Evolutionary conservation across 1,140 invertebrate genomes (phyloP), one percentile per base, ranked within the genome.

Genomic region (Zaprionus camerounensis): DNA sequence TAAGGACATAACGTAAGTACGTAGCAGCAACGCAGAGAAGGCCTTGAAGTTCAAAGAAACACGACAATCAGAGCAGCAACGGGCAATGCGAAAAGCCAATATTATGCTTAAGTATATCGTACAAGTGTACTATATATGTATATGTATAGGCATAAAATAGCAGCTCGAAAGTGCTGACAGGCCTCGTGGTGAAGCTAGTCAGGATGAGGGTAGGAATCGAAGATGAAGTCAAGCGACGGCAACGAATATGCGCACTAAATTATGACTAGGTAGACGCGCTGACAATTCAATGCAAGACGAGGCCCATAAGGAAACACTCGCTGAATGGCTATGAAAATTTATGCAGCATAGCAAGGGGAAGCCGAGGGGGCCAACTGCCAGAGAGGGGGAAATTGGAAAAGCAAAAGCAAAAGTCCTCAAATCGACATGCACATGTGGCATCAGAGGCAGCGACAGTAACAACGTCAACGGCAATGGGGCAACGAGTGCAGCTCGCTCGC

Each of bases 211-310:
- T 72, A 75, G 55, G 31, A 79, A 68, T 55, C 34, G 61, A 59
- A 72, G 31, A 55, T 69, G 75, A 69, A 56, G 56, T 71, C 76
- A 34, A 69, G 69, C 28, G 22, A 24, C n/a, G 49, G 41, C 56
- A 57, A 26, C 56, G 53, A 73, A 67, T 55, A 68, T 51, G 71
- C 56, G 74, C 71, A 86, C 82, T 86, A 86, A 86, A 86, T 86
- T 86, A 86, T 86, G 76, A 80, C 76, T 86, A 82, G 76, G 62
- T 76, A 77, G 68, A 86, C 80, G 80, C 82, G 80, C 83, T 86
- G 82, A 86, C 82, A 86, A 86, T 86, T 86, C 82, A 86, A 86
- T 86, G 83, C 80, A 81, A 81, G 46, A 51, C 46, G 46, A 51
- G 56, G 71, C 67, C 63, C 71, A 77, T 73, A 75, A 75, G 72